Evolutionary conservation across 2,113 vertebrate species (phyloP).

Genomic region (Lethenteron camtschaticum): DNA sequence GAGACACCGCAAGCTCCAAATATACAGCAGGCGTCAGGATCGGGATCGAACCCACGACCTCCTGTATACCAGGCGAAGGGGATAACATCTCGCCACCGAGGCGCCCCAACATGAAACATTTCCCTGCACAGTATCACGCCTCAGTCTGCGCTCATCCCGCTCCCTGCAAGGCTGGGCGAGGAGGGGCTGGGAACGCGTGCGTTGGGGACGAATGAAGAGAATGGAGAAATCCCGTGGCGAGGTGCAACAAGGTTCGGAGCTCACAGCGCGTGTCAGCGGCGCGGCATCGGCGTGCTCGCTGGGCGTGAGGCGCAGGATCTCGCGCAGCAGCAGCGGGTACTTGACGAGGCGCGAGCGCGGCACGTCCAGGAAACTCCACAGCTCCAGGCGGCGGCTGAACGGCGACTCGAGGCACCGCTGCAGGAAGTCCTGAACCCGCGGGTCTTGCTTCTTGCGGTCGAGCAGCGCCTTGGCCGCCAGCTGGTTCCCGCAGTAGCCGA

Average conservation of each 20-base stretch:
- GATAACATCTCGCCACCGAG: too few relatives aligned
- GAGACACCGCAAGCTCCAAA: too few relatives aligned
- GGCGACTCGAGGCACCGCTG: conserved; percentile 89
- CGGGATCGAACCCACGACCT: too few relatives aligned
- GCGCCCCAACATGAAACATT: too few relatives aligned
- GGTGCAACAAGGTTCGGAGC: not conserved
- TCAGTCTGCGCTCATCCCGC: not conserved
- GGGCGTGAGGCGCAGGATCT: conserved; percentile 69
- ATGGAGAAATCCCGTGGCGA: not conserved
- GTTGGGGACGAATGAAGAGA: not conserved
- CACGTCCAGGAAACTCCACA: conserved; percentile 95
- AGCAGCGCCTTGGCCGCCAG: conserved; percentile 81
- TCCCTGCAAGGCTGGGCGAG: not conserved
- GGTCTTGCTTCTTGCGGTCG: conserved; percentile 88
- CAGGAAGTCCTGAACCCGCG: conserved; percentile 76
- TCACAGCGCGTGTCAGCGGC: conserved; percentile 54
- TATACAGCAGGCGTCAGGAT: too few relatives aligned
- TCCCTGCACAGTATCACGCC: not conserved
- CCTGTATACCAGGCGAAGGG: too few relatives aligned
- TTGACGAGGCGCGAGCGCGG: conserved; percentile 81
- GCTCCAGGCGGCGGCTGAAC: conserved; percentile 84
- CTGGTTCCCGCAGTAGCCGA: conserved; percentile 82
- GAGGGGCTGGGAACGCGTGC: not conserved
- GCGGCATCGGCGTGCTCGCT: conserved; percentile 45
- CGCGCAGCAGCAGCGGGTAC: conserved; percentile 67